phyloP scores from a whole-genome alignment of 2,113 vertebrate genomes.

The Spheniscus mendiculus region DNA sequence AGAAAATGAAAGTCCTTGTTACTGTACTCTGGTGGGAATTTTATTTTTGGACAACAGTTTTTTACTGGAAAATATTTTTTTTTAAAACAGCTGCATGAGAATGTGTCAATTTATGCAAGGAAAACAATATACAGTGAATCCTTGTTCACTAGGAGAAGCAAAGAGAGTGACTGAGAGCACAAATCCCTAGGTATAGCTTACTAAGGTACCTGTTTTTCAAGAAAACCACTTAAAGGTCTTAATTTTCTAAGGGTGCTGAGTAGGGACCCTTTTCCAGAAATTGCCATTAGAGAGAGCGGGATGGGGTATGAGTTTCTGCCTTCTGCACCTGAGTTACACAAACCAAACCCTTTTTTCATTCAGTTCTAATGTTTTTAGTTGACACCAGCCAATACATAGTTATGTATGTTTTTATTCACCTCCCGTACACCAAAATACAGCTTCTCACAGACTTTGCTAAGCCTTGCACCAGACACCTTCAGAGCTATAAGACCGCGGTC shows the following conservation, averaged over 20 bases:
- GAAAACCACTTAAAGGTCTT: not conserved
- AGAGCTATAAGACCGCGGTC: no score
- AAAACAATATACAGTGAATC: not conserved
- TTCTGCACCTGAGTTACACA: not conserved
- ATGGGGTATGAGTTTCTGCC: not conserved
- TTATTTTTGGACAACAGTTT: not conserved
- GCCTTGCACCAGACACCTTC: not conserved
- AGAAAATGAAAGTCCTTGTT: not conserved
- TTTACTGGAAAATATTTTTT: not conserved
- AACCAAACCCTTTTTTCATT: not conserved
- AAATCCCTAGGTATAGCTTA: not conserved
- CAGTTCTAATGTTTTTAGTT: not conserved
- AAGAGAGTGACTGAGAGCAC: not conserved
- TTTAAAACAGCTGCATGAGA: not conserved
- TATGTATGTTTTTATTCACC: not conserved
- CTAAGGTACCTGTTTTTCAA: not conserved
- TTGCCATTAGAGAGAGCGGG: fast-evolving
- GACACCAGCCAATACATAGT: not conserved
- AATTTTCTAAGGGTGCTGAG: not conserved
- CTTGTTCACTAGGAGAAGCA: not conserved
- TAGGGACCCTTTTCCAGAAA: not conserved
- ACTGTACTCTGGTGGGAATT: not conserved
- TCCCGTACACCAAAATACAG: not conserved
- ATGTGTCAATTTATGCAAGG: not conserved
- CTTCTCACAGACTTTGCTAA: not conserved